phyloP scores from a whole-genome alignment of 2,797 vertebrate genomes.

The Helostoma temminkii region DNA sequence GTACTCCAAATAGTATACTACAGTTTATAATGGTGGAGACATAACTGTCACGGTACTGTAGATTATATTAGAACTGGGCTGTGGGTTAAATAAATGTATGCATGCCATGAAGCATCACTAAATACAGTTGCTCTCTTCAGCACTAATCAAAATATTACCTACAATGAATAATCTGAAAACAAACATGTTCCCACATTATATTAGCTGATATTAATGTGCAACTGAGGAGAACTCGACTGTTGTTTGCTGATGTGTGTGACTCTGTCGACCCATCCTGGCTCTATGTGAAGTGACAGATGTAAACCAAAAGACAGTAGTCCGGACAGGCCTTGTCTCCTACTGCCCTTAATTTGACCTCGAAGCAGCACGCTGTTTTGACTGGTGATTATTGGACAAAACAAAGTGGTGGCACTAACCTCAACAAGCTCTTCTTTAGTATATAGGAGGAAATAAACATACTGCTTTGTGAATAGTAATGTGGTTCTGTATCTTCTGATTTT shows the following conservation, averaged over 20 bases:
- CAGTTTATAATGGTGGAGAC: background rate
- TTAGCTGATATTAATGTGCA: constrained; percentile 52
- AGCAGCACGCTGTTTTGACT: constrained; percentile 33
- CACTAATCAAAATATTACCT: background rate
- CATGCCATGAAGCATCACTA: background rate
- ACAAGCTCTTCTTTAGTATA: no score
- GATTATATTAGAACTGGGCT: background rate
- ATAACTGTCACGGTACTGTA: background rate
- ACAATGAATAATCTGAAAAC: constrained; percentile 23
- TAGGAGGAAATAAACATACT: no score
- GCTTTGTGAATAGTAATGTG: constrained; percentile 8
- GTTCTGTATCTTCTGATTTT: background rate
- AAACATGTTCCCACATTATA: constrained; percentile 39
- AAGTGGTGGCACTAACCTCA: background rate
- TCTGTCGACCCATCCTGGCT: constrained; percentile 55
- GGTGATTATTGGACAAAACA: background rate
- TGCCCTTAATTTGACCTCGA: constrained; percentile 67
- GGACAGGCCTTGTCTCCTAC: constrained; percentile 65
- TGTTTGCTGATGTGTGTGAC: constrained; percentile 67
- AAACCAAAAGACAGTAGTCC: constrained; percentile 69
- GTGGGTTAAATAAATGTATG: background rate
- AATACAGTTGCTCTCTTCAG: background rate
- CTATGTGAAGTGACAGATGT: constrained; percentile 76
- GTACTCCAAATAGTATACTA: background rate
- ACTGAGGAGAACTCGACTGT: constrained; percentile 53